phyloP scores from a whole-genome alignment of 2,888 invertebrate genomes.

The Acanthoscelides obtectus region DNA sequence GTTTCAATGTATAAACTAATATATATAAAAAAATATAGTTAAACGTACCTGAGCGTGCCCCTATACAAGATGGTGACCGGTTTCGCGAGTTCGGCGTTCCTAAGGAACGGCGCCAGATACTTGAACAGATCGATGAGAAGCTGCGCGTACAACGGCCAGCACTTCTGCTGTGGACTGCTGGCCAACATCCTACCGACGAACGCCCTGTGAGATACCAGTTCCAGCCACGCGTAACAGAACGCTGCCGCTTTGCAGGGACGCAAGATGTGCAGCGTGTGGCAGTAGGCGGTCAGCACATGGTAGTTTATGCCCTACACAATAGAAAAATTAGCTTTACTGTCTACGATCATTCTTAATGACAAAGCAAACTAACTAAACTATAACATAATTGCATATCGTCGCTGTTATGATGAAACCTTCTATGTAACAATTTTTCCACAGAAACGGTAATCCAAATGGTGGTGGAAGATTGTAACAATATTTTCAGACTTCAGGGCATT shows the following conservation, averaged over 20 bases:
- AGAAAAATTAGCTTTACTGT: too few species aligned
- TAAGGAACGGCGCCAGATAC: constrained; percentile 88
- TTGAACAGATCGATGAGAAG: constrained; percentile 93
- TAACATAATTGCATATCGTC: too few species aligned
- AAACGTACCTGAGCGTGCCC: constrained; percentile 64
- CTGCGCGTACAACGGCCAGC: constrained; percentile 97
- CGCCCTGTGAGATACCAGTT: constrained; percentile 92
- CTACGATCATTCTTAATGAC: too few species aligned
- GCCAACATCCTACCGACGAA: constrained; percentile 93
- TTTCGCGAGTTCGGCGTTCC: constrained; percentile 93
- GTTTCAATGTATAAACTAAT: too few species aligned
- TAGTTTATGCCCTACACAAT: constrained; percentile 63
- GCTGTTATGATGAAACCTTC: too few species aligned
- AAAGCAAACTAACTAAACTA: too few species aligned
- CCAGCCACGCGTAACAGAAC: constrained; percentile 98
- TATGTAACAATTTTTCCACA: too few species aligned
- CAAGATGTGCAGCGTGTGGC: constrained; percentile 90
- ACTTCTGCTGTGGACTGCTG: constrained; percentile 87
- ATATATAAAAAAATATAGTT: neutral
- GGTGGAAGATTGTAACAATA: too few species aligned
- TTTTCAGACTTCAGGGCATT: too few species aligned
- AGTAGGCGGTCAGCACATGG: constrained; percentile 92
- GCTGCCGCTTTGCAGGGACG: constrained; percentile 91
- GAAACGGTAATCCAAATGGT: too few species aligned
- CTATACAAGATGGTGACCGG: constrained; percentile 93